These are phyloP conservation scores for Acanthurus lineatus DNA, from an alignment of 2,797 vertebrate species.

Conservation along the genomic window DNA sequence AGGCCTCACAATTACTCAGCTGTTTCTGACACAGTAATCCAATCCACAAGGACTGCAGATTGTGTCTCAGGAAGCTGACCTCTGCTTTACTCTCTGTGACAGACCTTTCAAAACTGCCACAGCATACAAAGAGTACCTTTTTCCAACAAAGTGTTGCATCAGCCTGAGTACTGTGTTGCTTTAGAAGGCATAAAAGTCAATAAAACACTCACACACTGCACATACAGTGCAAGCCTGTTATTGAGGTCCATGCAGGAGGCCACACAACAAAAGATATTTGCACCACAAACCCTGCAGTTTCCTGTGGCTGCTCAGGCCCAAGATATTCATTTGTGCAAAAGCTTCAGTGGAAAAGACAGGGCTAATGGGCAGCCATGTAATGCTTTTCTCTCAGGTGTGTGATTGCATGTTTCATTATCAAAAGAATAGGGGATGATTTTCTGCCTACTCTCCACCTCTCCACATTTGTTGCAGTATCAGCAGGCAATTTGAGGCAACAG, in stretches of 20 bases:
- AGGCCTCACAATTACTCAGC: constrained; percentile 57
- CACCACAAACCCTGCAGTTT: constrained; percentile 64
- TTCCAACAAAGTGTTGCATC: constrained; percentile 60
- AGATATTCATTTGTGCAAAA: constrained; percentile 66
- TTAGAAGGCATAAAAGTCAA: constrained; percentile 56
- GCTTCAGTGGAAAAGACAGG: constrained; percentile 42
- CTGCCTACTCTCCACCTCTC: background rate
- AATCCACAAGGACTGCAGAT: constrained; percentile 33
- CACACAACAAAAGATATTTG: constrained; percentile 59
- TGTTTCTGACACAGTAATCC: constrained; percentile 50
- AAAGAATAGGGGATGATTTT: constrained; percentile 33
- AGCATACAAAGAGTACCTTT: constrained; percentile 67
- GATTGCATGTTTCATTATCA: constrained; percentile 71
- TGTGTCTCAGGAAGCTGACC: constrained; percentile 63
- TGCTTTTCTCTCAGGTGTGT: constrained; percentile 61
- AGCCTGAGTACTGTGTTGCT: constrained; percentile 48
- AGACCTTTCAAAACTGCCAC: constrained; percentile 52
- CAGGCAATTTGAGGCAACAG: constrained; percentile 30
- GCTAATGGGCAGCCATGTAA: constrained; percentile 56
- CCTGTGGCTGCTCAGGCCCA: constrained; percentile 52
- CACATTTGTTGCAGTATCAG: constrained; percentile 52
- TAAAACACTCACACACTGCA: constrained; percentile 46
- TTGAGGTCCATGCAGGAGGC: constrained; percentile 73
- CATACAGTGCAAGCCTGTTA: constrained; percentile 65
- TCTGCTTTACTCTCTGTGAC: constrained; percentile 53